Evolutionary conservation across 2,113 vertebrate genomes (phyloP).

Genomic region (Uria aalge): DNA sequence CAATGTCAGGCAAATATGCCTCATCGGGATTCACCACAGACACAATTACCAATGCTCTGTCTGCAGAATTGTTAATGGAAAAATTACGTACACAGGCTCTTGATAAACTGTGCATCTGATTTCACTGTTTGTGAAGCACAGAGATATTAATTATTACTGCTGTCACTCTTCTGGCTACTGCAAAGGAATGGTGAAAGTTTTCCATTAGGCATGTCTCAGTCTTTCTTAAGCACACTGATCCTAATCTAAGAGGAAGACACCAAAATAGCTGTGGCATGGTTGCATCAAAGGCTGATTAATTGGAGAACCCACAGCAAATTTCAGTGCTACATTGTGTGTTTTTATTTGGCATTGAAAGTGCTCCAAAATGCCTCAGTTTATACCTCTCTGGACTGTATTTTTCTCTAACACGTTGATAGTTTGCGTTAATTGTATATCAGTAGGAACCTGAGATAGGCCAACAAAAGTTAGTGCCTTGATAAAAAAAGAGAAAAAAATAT

Average conservation of each 20-base stretch:
- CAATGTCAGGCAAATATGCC: conserved; percentile 31
- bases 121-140: conserved; percentile 51
- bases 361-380: neutral
- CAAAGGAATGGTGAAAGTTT: neutral
- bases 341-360: neutral
- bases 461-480: neutral
- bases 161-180: conserved; percentile 1
- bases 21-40: conserved; percentile 56
- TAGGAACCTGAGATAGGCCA: neutral
- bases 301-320: neutral
- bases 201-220: neutral
- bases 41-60: conserved; percentile 64
- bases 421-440: neutral
- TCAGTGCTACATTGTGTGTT: neutral
- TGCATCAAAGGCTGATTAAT: neutral
- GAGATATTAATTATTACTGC: conserved; percentile 33
- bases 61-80: conserved; percentile 69
- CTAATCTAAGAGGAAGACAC: neutral
- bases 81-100: conserved; percentile 63
- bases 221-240: neutral
- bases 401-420: neutral
- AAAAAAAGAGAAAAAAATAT: neutral
- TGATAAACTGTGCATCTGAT: conserved; percentile 63
- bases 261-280: neutral
- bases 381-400: neutral